phyloP scores from a whole-genome alignment of 2,113 vertebrate species.

The Ameiurus melas region DNA sequence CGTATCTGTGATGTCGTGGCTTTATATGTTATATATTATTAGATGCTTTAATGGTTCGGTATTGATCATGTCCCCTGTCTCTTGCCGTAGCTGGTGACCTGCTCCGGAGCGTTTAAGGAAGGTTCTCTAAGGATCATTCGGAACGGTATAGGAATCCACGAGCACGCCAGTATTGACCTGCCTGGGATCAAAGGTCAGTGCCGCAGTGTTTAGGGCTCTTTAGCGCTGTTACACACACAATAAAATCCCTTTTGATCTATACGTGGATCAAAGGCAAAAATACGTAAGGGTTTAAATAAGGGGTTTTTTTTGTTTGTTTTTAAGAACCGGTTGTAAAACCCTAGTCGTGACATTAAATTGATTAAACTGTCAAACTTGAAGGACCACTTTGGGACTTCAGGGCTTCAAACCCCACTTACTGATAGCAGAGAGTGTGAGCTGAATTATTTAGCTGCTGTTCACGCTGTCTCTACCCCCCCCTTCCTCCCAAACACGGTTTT shows the following conservation, averaged over 20 bases:
- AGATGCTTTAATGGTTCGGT: background rate
- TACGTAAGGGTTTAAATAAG: no score
- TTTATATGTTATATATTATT: background rate
- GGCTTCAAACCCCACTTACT: background rate
- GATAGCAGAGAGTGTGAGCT: background rate
- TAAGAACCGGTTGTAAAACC: no score
- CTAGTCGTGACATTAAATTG: background rate
- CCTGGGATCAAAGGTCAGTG: slow-evolving; percentile 94
- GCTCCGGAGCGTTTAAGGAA: slow-evolving; percentile 97
- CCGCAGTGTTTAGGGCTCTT: background rate
- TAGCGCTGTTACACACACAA: background rate
- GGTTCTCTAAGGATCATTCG: slow-evolving; percentile 95
- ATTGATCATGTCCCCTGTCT: background rate
- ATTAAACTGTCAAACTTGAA: slow-evolving; percentile 15
- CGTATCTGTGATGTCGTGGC: no score
- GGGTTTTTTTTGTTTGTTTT: no score
- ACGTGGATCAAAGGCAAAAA: background rate
- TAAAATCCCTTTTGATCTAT: background rate
- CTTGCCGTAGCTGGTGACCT: slow-evolving; percentile 87
- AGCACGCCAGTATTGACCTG: slow-evolving; percentile 97
- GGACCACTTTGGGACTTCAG: background rate
- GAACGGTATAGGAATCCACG: slow-evolving; percentile 96
- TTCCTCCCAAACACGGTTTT: background rate
- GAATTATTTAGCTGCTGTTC: slow-evolving; percentile 1
- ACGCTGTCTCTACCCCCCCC: no score